These are phyloP conservation scores for Drosophila subobscura DNA, from an alignment of 1,140 invertebrate species.

Conservation along the genomic window DNA sequence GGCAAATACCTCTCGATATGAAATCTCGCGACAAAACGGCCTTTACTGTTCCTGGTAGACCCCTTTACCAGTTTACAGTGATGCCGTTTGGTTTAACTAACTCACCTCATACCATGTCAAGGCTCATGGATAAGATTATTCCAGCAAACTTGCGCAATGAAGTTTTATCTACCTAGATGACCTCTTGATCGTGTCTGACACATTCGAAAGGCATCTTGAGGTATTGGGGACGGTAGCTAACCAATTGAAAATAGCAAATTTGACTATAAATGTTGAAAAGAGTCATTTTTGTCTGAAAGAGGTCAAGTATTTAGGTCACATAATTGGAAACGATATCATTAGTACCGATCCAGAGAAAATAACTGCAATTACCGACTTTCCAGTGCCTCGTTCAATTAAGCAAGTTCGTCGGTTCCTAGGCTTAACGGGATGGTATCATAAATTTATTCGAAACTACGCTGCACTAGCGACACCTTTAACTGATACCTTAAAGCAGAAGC, in stretches of 20 bases:
- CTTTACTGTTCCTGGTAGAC: slow-evolving; percentile 6
- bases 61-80: slow-evolving; percentile 12
- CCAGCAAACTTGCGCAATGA: background rate
- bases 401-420: slow-evolving; percentile 1
- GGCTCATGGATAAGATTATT: slow-evolving; percentile 17
- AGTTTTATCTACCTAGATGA: background rate
- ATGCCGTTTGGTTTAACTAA: slow-evolving; percentile 17
- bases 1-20: slow-evolving; percentile 4
- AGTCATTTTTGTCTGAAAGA: background rate
- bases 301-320: background rate
- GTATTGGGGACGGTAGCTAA: background rate
- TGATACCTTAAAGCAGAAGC: too few species aligned
- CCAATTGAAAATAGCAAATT: background rate
- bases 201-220: background rate
- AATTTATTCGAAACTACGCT: too few species aligned
- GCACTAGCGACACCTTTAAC: too few species aligned
- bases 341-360: slow-evolving; percentile 1
- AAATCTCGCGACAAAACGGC: background rate
- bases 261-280: background rate
- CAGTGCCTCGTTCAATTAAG: background rate
- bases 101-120: slow-evolving; percentile 15
- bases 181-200: background rate
- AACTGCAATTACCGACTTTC: background rate
- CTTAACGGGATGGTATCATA: too few species aligned
- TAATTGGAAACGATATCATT: background rate